A percentile compares a stretch with the other conserved stretches of the same genome.
phyloP scores from a whole-genome alignment of 1,140 invertebrate species.

The Drosophila hydei region DNA sequence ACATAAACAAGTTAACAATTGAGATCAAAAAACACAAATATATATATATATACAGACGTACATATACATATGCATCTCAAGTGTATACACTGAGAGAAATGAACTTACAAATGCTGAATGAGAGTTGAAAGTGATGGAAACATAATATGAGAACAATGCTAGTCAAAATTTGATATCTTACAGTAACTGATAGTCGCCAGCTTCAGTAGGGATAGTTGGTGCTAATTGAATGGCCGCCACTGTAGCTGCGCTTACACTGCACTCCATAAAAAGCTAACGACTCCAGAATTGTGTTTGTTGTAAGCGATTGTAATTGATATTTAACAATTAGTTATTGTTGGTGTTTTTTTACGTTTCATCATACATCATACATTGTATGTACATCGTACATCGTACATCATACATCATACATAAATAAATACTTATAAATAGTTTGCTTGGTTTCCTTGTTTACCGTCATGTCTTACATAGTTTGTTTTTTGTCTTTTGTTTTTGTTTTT shows the following conservation, averaged over 20 bases:
- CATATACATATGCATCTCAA: conserved; percentile 9
- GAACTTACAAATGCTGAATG: conserved; percentile 32
- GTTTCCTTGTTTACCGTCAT: conserved; percentile 15
- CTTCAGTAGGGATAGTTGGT: neutral
- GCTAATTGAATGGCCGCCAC: conserved; percentile 1
- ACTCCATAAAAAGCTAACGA: neutral
- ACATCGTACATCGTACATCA: too few species aligned
- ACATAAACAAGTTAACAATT: conserved; percentile 68
- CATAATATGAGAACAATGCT: conserved; percentile 21
- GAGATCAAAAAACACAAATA: conserved; percentile 66
- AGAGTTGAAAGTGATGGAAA: conserved; percentile 12
- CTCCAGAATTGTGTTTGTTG: conserved; percentile 18
- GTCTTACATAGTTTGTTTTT: neutral
- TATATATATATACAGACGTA: conserved; percentile 19
- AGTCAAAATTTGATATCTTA: conserved; percentile 47
- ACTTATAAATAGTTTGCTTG: conserved; percentile 51
- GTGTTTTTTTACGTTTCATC: conserved; percentile 1
- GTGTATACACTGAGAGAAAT: conserved; percentile 26
- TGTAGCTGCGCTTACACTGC: neutral
- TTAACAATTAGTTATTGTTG: conserved; percentile 35
- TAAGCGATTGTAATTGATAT: conserved; percentile 47
- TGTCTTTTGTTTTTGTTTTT: conserved; percentile 13
- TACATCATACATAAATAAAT: conserved; percentile 49
- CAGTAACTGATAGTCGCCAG: conserved; percentile 11
- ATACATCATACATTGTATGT: too few species aligned